A percentile compares a stretch with the other conserved stretches of the same genome.
phyloP scores from a whole-genome alignment of 2,113 vertebrate genomes.

The Melospiza georgiana region DNA sequence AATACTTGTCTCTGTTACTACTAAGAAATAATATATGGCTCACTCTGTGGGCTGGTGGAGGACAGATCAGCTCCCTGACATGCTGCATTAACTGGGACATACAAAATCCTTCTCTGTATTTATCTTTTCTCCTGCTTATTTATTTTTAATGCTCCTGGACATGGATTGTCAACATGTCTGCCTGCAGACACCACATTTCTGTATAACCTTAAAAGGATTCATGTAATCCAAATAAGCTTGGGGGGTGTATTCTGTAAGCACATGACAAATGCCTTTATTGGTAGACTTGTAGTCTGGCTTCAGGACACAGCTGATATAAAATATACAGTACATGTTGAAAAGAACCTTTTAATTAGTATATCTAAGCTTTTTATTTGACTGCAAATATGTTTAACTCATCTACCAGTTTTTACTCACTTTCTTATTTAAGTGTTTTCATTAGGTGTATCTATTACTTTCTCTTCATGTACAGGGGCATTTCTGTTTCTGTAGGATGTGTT shows the following conservation, averaged over 20 bases:
- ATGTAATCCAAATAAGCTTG: not conserved
- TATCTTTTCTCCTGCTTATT: not conserved
- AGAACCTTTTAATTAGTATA: not conserved
- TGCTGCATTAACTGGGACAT: not conserved
- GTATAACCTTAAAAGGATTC: not conserved
- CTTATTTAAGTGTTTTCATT: not conserved
- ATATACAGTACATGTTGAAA: not conserved
- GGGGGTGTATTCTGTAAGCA: not conserved
- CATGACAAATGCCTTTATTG: not conserved
- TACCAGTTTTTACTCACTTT: not conserved
- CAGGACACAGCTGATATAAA: not conserved
- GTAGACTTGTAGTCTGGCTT: not conserved
- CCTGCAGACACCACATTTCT: not conserved
- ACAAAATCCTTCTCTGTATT: not conserved
- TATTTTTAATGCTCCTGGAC: not conserved
- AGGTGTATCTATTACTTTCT: not conserved
- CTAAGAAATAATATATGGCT: not conserved
- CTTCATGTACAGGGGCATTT: not conserved
- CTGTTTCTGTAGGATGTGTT: not conserved
- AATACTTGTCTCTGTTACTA: not conserved
- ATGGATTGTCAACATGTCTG: not conserved
- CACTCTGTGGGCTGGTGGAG: not conserved
- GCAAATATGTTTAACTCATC: not conserved
- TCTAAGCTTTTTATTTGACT: not conserved
- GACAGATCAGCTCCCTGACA: not conserved